These are phyloP conservation scores for Tupiocoris notatus DNA, from an alignment of 2,888 invertebrate species.

Conservation along the genomic window DNA sequence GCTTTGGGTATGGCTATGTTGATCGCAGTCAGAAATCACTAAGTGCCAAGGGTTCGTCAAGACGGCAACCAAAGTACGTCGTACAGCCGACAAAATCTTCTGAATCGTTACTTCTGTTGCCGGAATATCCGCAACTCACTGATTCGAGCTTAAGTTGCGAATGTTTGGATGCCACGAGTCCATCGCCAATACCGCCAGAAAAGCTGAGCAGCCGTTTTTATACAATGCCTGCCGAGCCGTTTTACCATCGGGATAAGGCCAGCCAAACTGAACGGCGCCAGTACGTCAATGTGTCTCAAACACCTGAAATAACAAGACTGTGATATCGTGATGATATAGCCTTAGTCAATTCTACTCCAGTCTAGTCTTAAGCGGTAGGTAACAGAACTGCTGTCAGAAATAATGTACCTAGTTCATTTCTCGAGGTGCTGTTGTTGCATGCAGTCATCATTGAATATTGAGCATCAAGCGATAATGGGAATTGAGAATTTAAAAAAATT, in stretches of 20 bases:
- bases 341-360: slow-evolving; percentile 47
- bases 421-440: too few relatives aligned
- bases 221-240: slow-evolving; percentile 43
- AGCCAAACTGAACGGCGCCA: slow-evolving; percentile 52
- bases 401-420: too few relatives aligned
- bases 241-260: slow-evolving; percentile 50
- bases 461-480: too few relatives aligned
- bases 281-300: slow-evolving; percentile 50
- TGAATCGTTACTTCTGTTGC: slow-evolving; percentile 70
- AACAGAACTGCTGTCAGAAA: not conserved
- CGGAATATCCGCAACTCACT: slow-evolving; percentile 64
- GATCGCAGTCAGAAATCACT: slow-evolving; percentile 45
- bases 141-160: slow-evolving; percentile 73
- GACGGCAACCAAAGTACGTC: slow-evolving; percentile 54
- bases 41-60: slow-evolving; percentile 24
- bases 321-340: slow-evolving; percentile 48
- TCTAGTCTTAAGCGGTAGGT: slow-evolving; percentile 36
- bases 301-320: slow-evolving; percentile 52
- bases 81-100: slow-evolving; percentile 74
- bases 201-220: slow-evolving; percentile 41
- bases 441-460: too few relatives aligned
- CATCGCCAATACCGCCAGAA: slow-evolving; percentile 31
- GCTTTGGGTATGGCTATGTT: slow-evolving; percentile 74
- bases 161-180: slow-evolving; percentile 58
- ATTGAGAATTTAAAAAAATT: too few relatives aligned